A percentile compares a stretch with the other conserved stretches of the same genome.
Evolutionary conservation across 2,113 vertebrate genomes (phyloP).

Genomic region (Polypterus senegalus): DNA sequence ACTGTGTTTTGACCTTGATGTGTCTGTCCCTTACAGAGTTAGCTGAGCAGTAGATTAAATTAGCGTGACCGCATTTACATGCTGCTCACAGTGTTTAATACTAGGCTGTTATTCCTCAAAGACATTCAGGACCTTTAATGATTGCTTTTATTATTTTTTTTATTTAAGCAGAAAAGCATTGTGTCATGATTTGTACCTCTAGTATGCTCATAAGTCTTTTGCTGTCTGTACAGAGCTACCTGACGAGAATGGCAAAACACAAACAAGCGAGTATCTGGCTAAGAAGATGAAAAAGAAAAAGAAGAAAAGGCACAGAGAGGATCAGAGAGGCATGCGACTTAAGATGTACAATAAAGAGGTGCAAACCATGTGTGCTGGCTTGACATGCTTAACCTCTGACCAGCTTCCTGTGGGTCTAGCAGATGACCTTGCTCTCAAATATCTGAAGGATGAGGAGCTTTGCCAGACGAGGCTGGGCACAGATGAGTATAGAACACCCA

Average conservation of each 20-base stretch:
- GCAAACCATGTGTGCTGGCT: slow-evolving; percentile 74
- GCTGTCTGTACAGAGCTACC: slow-evolving; percentile 51
- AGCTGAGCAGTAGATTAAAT: too few species aligned
- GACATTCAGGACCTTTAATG: too few species aligned
- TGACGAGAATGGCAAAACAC: slow-evolving; percentile 75
- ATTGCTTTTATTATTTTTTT: not conserved
- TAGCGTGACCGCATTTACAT: too few species aligned
- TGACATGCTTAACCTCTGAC: slow-evolving; percentile 38
- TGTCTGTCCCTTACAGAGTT: too few species aligned
- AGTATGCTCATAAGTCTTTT: too few species aligned
- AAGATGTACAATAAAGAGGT: slow-evolving; percentile 81
- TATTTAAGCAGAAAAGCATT: too few species aligned
- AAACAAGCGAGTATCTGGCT: slow-evolving; percentile 68
- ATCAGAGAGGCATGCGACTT: slow-evolving; percentile 62
- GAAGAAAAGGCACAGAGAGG: slow-evolving; percentile 85
- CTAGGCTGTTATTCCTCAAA: too few species aligned
- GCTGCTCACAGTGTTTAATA: too few species aligned
- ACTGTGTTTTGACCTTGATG: not conserved
- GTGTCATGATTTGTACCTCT: too few species aligned
- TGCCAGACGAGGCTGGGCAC: slow-evolving; percentile 51
- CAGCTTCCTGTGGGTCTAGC: slow-evolving; percentile 44
- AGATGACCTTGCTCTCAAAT: slow-evolving; percentile 44
- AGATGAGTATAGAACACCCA: slow-evolving; percentile 59
- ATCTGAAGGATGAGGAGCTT: slow-evolving; percentile 60
- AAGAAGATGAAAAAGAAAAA: slow-evolving; percentile 91